A percentile compares a stretch with the other conserved stretches of the same genome.
phyloP scores from a whole-genome alignment of 2,797 vertebrate species.

The Diplodus puntazzo region DNA sequence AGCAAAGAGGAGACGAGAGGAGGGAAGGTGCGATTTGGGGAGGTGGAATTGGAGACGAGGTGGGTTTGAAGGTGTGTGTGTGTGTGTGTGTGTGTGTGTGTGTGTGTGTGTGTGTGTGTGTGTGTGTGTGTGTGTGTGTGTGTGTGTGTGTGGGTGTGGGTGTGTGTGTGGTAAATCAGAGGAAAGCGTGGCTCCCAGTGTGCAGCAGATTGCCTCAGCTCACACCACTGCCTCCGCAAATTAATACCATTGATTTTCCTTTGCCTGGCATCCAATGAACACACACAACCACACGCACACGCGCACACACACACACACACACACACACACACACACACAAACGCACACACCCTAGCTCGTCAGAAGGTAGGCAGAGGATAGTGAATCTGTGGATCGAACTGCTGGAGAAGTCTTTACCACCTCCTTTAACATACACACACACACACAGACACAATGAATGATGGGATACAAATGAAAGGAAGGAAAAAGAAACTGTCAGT shows the following conservation, averaged over 20 bases:
- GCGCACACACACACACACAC: slow-evolving; percentile 17
- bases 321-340: slow-evolving; percentile 3
- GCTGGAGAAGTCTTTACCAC: slow-evolving; percentile 50
- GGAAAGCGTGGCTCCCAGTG: slow-evolving; percentile 73
- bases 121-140: slow-evolving; percentile 23
- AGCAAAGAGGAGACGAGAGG: slow-evolving; percentile 54
- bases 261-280: slow-evolving; percentile 68
- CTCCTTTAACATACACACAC: slow-evolving; percentile 39
- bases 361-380: slow-evolving; percentile 58
- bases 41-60: slow-evolving; percentile 48
- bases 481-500: slow-evolving; percentile 55
- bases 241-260: slow-evolving; percentile 88
- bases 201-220: slow-evolving; percentile 86
- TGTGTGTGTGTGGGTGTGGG: slow-evolving; percentile 16
- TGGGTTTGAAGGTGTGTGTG: slow-evolving; percentile 15
- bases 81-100: slow-evolving; percentile 18
- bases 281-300: slow-evolving; percentile 8
- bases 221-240: slow-evolving; percentile 86
- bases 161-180: slow-evolving; percentile 68
- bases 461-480: slow-evolving; percentile 57
- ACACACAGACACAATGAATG: slow-evolving; percentile 38
- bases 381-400: slow-evolving; percentile 59
- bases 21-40: slow-evolving; percentile 58
- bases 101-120: slow-evolving; percentile 18
- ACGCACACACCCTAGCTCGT: slow-evolving; percentile 38